A percentile compares a stretch with the other conserved stretches of the same genome.
Evolutionary conservation across 1,140 invertebrate species (phyloP).

Genomic region (Atta texana): DNA sequence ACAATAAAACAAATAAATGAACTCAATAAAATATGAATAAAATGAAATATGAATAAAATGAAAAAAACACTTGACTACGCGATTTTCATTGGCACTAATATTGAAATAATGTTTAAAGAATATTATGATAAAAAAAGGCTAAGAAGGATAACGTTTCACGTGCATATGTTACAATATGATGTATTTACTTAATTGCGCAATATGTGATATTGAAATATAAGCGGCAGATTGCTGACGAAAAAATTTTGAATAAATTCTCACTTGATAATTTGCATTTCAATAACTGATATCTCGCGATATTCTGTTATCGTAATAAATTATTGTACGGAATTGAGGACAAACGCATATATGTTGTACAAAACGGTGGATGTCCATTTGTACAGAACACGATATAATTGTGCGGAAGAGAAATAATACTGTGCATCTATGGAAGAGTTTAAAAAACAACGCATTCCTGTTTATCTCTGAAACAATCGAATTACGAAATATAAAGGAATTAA

Average conservation of each 20-base stretch:
- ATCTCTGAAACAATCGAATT: background rate
- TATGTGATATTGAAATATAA: background rate
- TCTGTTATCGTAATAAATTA: constrained; percentile 41
- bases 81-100: background rate
- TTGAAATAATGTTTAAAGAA: background rate
- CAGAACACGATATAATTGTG: constrained; percentile 42
- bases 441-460: background rate
- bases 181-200: background rate
- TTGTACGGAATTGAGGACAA: background rate
- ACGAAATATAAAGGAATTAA: constrained; percentile 9
- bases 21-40: background rate
- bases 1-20: background rate
- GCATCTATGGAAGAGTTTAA: background rate
- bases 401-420: background rate
- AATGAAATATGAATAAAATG: background rate
- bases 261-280: constrained; percentile 11
- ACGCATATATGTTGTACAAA: constrained; percentile 37
- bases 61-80: background rate
- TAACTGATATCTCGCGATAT: background rate
- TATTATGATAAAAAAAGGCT: background rate
- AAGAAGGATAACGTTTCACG: background rate
- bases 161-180: background rate
- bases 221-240: background rate
- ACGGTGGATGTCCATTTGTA: constrained; percentile 18
- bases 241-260: constrained; percentile 22